Evolutionary conservation across 2,113 vertebrate species (phyloP).

Genomic region (Eclectus roratus): DNA sequence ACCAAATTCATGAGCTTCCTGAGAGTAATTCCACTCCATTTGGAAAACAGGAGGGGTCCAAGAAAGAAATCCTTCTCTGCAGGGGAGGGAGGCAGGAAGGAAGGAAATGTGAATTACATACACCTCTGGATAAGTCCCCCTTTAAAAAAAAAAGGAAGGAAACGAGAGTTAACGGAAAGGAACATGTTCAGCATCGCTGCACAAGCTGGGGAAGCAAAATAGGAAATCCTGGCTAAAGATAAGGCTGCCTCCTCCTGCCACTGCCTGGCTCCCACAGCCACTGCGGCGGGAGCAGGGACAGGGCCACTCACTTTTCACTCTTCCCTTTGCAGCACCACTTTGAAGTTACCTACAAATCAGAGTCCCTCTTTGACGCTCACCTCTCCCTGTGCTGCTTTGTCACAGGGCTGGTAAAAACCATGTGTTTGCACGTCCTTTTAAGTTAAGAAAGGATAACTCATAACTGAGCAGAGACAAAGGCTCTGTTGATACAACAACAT

Average conservation of each 20-base stretch:
- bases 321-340: not conserved
- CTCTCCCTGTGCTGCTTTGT: not conserved
- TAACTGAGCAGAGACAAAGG: slow-evolving; percentile 37
- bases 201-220: not conserved
- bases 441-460: slow-evolving; percentile 1
- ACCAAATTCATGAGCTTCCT: slow-evolving; percentile 10
- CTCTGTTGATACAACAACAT: slow-evolving; percentile 55
- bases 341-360: not conserved
- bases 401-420: not conserved
- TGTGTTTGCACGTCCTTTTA: slow-evolving; percentile 13
- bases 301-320: not conserved
- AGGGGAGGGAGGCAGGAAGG: slow-evolving; percentile 29
- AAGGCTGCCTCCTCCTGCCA: not conserved
- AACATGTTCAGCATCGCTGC: not conserved
- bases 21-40: slow-evolving; percentile 2
- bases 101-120: slow-evolving; percentile 57
- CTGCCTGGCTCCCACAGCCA: not conserved
- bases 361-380: not conserved
- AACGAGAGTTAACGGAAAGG: slow-evolving; percentile 35
- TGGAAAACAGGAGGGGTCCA: slow-evolving; percentile 15
- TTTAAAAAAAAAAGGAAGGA: slow-evolving; percentile 32
- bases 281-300: not conserved
- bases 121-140: slow-evolving; percentile 17
- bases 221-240: not conserved
- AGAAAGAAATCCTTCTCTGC: slow-evolving; percentile 17